Evolutionary conservation across 2,888 invertebrate genomes (phyloP).

Genomic region (Agonopterix heracliana): DNA sequence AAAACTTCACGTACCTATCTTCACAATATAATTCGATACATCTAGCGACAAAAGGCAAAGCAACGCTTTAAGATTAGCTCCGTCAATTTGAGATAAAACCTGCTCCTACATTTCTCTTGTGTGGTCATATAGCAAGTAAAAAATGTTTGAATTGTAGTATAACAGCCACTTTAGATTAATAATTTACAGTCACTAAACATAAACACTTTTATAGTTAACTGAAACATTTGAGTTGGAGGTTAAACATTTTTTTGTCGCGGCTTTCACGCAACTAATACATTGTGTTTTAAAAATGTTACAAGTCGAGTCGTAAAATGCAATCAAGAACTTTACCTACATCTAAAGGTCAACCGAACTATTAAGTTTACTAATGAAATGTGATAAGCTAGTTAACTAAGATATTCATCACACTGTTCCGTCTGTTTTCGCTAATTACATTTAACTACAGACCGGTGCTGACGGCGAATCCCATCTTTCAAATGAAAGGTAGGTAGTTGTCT

Average conservation of each 20-base stretch:
- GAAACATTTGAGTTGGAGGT: too few relatives aligned
- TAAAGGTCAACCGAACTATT: background rate
- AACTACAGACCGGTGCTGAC: too few relatives aligned
- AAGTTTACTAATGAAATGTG: background rate
- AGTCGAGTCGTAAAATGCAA: constrained; percentile 4
- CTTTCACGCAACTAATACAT: background rate
- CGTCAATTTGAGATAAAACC: constrained; percentile 60
- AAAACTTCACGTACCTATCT: constrained; percentile 28
- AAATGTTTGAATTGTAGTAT: background rate
- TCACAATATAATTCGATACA: constrained; percentile 39
- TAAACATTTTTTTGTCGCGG: background rate
- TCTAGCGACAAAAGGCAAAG: constrained; percentile 52
- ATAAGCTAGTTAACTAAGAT: background rate
- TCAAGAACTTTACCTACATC: background rate
- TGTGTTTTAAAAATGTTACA: background rate
- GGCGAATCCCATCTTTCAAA: too few relatives aligned
- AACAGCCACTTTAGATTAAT: too few relatives aligned
- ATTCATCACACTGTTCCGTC: background rate
- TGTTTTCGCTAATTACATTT: too few relatives aligned
- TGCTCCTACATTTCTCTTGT: constrained; percentile 43
- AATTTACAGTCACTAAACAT: too few relatives aligned
- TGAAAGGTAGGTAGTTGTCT: too few relatives aligned
- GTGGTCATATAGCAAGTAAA: constrained; percentile 31
- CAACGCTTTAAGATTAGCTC: constrained; percentile 60
- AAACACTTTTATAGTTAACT: too few relatives aligned